A percentile compares a stretch with the other conserved stretches of the same genome.
Conservation (phyloP, 2,113 vertebrate species). For the Sylvia atricapilla region DNA sequence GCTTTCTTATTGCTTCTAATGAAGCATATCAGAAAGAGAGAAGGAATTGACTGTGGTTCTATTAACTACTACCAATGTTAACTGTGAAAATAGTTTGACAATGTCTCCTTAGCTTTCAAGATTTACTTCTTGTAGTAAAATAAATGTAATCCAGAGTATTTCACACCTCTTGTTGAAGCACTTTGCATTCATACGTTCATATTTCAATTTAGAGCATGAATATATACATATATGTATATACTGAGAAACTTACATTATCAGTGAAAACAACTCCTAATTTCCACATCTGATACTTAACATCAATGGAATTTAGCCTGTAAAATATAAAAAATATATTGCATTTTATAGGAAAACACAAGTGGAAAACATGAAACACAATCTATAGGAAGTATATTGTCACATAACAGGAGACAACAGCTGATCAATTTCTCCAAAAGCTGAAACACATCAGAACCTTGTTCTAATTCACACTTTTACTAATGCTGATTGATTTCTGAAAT, state of each 20-base stretch:
- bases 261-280: constrained; percentile 97
- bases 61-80: neutral
- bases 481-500: neutral
- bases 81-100: neutral
- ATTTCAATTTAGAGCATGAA: neutral
- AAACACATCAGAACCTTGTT: neutral
- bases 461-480: neutral
- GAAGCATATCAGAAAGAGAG: neutral
- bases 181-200: neutral
- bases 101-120: neutral
- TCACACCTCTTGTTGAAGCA: neutral
- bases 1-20: neutral
- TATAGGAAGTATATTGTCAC: neutral
- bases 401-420: neutral
- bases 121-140: neutral
- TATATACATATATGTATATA: neutral
- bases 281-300: constrained; percentile 98
- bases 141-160: neutral
- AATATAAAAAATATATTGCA: neutral
- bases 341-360: neutral
- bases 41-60: neutral
- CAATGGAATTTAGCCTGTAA: constrained; percentile 89
- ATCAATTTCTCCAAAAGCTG: neutral
- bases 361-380: neutral
- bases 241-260: constrained; percentile 85